Conservation (phyloP, 2,797 vertebrate species). For the Eremophila alpestris region DNA sequence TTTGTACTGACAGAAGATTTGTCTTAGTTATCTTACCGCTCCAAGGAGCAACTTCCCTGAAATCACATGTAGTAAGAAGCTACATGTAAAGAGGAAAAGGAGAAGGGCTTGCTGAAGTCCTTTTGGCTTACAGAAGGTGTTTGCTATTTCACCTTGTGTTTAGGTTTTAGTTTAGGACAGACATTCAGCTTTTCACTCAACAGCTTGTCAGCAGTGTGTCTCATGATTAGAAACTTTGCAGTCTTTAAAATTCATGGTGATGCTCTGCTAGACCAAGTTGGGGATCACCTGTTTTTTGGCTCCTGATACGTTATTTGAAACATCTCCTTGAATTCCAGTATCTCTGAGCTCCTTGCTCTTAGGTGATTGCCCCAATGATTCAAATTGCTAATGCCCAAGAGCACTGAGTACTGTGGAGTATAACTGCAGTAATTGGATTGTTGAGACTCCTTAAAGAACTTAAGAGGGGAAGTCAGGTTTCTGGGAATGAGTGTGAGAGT, state of each 20-base stretch:
- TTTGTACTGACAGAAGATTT: background rate
- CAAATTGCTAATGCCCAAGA: background rate
- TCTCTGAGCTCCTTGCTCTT: background rate
- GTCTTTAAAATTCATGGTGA: background rate
- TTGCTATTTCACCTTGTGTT: background rate
- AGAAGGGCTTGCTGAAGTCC: background rate
- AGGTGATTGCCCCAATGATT: background rate
- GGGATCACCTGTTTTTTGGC: background rate
- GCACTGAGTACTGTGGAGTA: background rate
- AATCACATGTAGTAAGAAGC: accelerated
- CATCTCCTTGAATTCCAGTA: background rate
- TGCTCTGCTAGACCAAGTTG: background rate
- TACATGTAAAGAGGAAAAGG: background rate
- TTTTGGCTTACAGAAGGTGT: background rate
- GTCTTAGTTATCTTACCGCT: background rate
- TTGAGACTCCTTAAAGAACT: background rate
- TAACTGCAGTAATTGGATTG: background rate
- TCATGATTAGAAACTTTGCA: background rate
- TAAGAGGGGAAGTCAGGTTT: background rate
- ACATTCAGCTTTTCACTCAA: background rate
- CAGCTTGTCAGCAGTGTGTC: background rate
- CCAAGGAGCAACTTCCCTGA: background rate
- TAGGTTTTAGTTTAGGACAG: background rate
- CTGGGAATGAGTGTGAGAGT: background rate
- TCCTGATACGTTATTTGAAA: background rate